Evolutionary conservation across 1,140 invertebrate species (phyloP).

Genomic region (Helicoverpa armigera): DNA sequence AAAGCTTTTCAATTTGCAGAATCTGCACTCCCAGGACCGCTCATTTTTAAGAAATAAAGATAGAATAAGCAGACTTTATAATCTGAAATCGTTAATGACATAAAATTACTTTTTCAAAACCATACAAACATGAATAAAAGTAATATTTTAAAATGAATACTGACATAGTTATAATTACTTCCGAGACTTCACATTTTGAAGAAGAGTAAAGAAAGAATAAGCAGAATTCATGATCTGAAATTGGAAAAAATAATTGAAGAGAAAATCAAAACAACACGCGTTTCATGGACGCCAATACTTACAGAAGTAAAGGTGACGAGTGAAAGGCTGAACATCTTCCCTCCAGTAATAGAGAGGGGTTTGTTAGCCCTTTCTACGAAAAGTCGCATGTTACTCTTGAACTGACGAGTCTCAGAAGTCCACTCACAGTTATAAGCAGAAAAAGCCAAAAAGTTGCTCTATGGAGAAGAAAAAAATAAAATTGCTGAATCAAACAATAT

Average conservation of each 20-base stretch:
- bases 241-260: background rate
- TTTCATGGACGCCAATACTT: slow-evolving; percentile 57
- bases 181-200: slow-evolving; percentile 68
- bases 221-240: slow-evolving; percentile 73
- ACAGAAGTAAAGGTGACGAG: slow-evolving; percentile 78
- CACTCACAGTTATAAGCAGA: slow-evolving; percentile 76
- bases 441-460: slow-evolving; percentile 69
- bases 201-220: slow-evolving; percentile 76
- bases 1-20: background rate
- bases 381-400: slow-evolving; percentile 75
- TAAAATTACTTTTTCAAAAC: no score
- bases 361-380: slow-evolving; percentile 72
- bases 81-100: no score
- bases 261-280: background rate
- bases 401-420: slow-evolving; percentile 68
- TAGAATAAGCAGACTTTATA: no score
- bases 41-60: no score
- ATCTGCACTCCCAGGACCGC: no score
- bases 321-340: slow-evolving; percentile 78
- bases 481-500: background rate
- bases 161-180: no score
- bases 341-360: slow-evolving; percentile 73
- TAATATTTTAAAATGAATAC: background rate
- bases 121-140: background rate
- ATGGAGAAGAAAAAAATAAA: background rate